Evolutionary conservation across 2,888 invertebrate species (phyloP).

Genomic region (Thysanoteuthis rhombus): DNA sequence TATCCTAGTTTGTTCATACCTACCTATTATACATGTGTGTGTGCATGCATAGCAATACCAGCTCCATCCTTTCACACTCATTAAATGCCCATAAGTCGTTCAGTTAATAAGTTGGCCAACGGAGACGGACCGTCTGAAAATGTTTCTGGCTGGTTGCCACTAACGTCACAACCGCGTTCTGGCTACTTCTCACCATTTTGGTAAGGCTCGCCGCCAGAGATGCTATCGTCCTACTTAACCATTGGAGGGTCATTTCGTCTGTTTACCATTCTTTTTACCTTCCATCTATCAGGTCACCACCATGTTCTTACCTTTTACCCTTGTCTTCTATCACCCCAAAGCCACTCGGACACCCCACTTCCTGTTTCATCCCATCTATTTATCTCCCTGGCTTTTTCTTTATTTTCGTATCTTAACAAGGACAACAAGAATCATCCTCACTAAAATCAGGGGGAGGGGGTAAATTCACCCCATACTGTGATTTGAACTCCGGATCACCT

Average conservation of each 20-base stretch:
- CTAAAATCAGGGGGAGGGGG: too few relatives aligned
- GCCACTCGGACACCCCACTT: too few relatives aligned
- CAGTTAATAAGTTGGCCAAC: slow-evolving; percentile 12
- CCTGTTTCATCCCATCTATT: background rate
- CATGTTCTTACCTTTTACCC: background rate
- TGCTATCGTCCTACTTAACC: background rate
- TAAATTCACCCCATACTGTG: too few relatives aligned
- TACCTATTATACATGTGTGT: background rate
- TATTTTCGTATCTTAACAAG: too few relatives aligned
- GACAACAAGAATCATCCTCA: too few relatives aligned
- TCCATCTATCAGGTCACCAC: background rate
- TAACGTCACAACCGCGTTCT: background rate
- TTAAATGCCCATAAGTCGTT: background rate
- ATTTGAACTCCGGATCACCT: too few relatives aligned
- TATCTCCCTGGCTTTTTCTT: background rate
- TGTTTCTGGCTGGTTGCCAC: background rate
- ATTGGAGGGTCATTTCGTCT: background rate
- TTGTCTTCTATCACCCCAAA: too few relatives aligned
- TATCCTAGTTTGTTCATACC: background rate
- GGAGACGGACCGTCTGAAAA: background rate
- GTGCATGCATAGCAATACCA: background rate
- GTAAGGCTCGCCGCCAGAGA: background rate
- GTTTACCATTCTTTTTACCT: background rate
- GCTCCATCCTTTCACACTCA: background rate
- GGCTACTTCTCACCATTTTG: background rate